Evolutionary conservation across 2,113 vertebrate species (phyloP).

Genomic region (Upupa epops): DNA sequence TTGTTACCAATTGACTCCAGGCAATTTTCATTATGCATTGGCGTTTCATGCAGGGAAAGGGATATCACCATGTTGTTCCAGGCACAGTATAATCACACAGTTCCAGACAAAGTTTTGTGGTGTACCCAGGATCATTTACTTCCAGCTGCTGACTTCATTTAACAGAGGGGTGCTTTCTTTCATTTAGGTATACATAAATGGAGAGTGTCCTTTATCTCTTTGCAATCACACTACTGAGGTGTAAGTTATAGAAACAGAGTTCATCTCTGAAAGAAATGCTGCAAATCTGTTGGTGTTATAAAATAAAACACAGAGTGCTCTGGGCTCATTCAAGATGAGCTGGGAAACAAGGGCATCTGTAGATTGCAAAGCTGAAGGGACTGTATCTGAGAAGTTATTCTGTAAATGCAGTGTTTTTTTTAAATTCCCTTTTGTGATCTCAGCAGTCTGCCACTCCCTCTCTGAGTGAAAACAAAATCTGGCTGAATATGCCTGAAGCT

Average conservation of each 20-base stretch:
- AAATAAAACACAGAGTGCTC: neutral
- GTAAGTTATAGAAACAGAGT: neutral
- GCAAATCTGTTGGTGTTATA: neutral
- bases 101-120: neutral
- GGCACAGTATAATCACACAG: too few relatives aligned
- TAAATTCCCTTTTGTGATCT: neutral
- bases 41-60: neutral
- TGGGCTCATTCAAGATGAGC: neutral
- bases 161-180: neutral
- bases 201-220: neutral
- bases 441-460: neutral
- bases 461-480: slow-evolving; percentile 1
- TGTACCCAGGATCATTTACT: neutral
- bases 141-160: neutral
- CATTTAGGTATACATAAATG: neutral
- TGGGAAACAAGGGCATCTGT: neutral
- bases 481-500: neutral
- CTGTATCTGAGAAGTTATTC: neutral
- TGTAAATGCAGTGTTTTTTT: neutral
- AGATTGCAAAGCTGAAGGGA: neutral
- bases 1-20: neutral
- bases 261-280: neutral
- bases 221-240: neutral
- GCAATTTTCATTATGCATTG: neutral
- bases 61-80: neutral